Percentiles rank a stretch among this genome's conserved stretches.
phyloP scores from a whole-genome alignment of 2,888 invertebrate genomes.

The Catonia carolina region DNA sequence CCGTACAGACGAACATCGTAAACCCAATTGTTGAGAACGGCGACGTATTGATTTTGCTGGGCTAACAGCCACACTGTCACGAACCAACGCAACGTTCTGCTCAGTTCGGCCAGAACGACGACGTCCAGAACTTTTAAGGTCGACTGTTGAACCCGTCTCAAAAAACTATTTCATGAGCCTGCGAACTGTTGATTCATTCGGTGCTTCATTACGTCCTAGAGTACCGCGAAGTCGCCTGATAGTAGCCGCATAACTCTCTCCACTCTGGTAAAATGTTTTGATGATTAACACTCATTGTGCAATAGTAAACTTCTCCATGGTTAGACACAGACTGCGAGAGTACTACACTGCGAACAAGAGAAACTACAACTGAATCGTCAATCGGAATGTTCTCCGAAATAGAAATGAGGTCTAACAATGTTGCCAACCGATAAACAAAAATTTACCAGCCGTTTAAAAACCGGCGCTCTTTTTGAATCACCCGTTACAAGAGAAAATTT shows the following conservation, averaged over 20 bases:
- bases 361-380: no score
- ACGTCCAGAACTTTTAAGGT: neutral
- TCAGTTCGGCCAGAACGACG: slow-evolving; percentile 15
- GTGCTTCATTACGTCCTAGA: neutral
- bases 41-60: neutral
- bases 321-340: no score
- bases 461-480: neutral
- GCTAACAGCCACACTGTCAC: neutral
- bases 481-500: neutral
- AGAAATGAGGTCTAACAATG: no score
- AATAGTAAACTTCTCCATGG: no score
- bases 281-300: neutral
- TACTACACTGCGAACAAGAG: no score
- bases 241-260: slow-evolving; percentile 1
- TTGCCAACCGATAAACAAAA: neutral
- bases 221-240: neutral
- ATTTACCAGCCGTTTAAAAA: neutral
- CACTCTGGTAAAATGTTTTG: neutral
- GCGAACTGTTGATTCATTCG: slow-evolving; percentile 6
- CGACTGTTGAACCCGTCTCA: neutral
- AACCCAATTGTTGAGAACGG: no score
- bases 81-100: neutral
- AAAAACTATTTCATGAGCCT: neutral
- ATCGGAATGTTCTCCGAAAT: no score
- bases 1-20: no score